Percentiles rank a stretch among this genome's conserved stretches.
Evolutionary conservation across 2,888 invertebrate species (phyloP).

Genomic region (Serripes groenlandicus): DNA sequence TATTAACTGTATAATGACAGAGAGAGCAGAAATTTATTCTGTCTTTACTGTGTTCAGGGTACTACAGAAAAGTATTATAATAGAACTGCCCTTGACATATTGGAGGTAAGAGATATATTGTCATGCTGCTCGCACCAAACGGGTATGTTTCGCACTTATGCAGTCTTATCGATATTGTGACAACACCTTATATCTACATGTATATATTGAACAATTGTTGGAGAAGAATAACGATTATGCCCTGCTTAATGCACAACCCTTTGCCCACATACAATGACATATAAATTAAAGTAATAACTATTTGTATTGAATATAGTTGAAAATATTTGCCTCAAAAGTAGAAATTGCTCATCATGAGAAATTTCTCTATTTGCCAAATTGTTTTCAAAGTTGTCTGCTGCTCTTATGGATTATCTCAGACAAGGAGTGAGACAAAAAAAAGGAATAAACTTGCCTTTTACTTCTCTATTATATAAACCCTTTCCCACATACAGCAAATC

Average conservation of each 20-base stretch:
- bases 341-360: not conserved
- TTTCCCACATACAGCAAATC: not conserved
- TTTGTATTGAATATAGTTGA: not conserved
- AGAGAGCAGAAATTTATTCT: no score
- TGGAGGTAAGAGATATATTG: slow-evolving; percentile 50
- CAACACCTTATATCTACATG: not conserved
- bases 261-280: no score
- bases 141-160: not conserved
- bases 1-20: no score
- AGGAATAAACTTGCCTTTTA: not conserved
- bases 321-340: not conserved
- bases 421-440: not conserved
- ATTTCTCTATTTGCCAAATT: not conserved
- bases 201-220: not conserved
- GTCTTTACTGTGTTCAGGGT: not conserved
- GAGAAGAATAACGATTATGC: no score
- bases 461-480: not conserved
- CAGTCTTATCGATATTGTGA: not conserved
- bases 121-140: not conserved
- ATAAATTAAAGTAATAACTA: no score
- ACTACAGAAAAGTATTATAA: slow-evolving; percentile 42
- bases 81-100: slow-evolving; percentile 48
- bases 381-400: not conserved
- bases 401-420: not conserved
- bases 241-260: no score